Evolutionary conservation across 2,113 vertebrate genomes (phyloP), one percentile per base, ranked within the genome.

Genomic region (Ciconia stormi): DNA sequence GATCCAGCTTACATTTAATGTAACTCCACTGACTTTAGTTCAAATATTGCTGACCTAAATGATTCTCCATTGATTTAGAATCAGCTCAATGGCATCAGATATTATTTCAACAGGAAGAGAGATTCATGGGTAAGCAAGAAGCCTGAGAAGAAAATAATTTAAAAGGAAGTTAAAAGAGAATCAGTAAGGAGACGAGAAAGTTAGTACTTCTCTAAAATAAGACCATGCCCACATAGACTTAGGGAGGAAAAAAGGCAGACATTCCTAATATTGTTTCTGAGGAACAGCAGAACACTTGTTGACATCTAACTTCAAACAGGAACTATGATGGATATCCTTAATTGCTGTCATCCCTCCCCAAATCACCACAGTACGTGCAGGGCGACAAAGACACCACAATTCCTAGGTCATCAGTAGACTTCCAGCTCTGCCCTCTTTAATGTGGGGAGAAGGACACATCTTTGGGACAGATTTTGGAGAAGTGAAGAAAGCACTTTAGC

Each of bases 11-110:
- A 21, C 5, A 22, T 44, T 1, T 83, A 34, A 93, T 93, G 71
- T 88, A 94, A 84, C 36, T 95, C 96, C 90, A 93, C 92, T 95
- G 86, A 97, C 94, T 95, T 95, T 74, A 91, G 26, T 44, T 87
- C 67, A 91, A 71, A 84, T 65, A 69, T 14, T 87, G 21, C 36
- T 12, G 7, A 80, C 21, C 21, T 74, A 91, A 74, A 71, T 27
- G 12, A 69, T 42, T 70, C 20, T 58, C 65, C 30, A 26, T 40
- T 93, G 22, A 59, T 89, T 76, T 70, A 76, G 8, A 84, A 78
- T 40, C 40, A 63, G 6, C 47, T 52, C 42, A 74, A 2, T 63
- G 29, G 59, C 49, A 88, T 55, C 20, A 72, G 40, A 12, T 72
- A 38, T 26, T 91, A 78, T 63, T 79, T 65, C 70, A 94, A 65